A percentile compares a stretch with the other conserved stretches of the same genome.
Conservation (phyloP, 2,797 vertebrate species). For the Carcharodon carcharias region DNA sequence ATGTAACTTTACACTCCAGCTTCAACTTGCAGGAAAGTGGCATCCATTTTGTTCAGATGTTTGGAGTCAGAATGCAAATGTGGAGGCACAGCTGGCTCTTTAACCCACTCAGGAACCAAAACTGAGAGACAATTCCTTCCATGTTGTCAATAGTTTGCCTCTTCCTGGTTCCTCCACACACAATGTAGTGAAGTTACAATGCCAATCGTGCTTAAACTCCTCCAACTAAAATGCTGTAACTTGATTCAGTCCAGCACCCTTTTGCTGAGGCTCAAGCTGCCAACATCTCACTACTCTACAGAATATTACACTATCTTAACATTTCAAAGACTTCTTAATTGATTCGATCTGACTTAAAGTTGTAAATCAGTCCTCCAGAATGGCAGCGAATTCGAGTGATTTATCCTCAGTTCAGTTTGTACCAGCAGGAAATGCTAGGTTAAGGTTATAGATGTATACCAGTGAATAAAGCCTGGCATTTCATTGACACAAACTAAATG, state of each 20-base stretch:
- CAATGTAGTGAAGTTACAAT: neutral
- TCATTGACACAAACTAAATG: neutral
- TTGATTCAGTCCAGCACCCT: neutral
- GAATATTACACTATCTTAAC: neutral
- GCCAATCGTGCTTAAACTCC: neutral
- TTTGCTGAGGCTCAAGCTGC: neutral
- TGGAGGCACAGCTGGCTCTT: neutral
- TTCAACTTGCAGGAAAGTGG: neutral
- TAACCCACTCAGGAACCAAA: neutral
- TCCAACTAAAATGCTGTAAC: neutral
- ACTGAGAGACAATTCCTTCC: neutral
- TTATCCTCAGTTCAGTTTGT: neutral
- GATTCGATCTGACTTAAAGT: neutral
- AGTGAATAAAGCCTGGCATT: neutral
- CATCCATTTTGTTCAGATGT: neutral
- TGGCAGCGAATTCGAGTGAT: neutral
- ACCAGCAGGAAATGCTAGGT: neutral
- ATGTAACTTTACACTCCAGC: neutral
- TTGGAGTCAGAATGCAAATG: neutral
- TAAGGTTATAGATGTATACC: neutral
- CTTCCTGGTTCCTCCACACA: neutral
- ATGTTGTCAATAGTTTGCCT: neutral
- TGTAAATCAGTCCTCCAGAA: neutral
- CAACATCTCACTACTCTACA: neutral
- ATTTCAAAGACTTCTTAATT: neutral